Percentiles rank a stretch among this genome's conserved stretches.
Conservation (phyloP, 2,113 vertebrate species). For the Macheiramphus alcinus region DNA sequence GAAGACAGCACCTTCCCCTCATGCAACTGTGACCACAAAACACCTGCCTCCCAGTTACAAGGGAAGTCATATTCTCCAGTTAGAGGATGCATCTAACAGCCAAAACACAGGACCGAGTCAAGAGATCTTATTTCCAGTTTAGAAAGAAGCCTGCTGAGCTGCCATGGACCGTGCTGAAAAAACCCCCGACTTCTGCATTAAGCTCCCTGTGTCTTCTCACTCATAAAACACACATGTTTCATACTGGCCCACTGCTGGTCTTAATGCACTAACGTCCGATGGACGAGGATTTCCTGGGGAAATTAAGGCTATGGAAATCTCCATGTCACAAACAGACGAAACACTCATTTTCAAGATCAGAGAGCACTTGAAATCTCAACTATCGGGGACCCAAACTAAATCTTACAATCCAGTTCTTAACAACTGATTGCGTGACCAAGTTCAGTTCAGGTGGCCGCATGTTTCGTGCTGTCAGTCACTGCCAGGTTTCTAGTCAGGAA, state of each 20-base stretch:
- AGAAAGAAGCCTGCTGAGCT: neutral
- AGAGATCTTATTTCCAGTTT: neutral
- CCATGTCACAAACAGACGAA: neutral
- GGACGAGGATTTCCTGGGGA: neutral
- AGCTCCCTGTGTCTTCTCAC: neutral
- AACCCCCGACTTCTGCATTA: neutral
- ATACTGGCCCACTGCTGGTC: neutral
- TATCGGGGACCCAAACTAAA: neutral
- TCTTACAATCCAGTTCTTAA: neutral
- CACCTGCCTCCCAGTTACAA: neutral
- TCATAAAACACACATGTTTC: neutral
- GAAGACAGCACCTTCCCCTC: neutral
- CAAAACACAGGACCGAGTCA: neutral
- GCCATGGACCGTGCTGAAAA: neutral
- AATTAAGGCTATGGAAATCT: neutral
- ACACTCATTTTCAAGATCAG: neutral
- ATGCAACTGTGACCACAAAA: rapidly evolving
- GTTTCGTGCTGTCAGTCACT: neutral
- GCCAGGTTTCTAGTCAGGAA: neutral
- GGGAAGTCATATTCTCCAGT: neutral
- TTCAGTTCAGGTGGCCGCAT: rapidly evolving
- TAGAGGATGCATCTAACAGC: neutral
- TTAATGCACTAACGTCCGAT: rapidly evolving
- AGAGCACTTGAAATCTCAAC: neutral
- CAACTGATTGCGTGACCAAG: neutral